These are phyloP conservation scores for Grapholita molesta DNA, from an alignment of 1,140 invertebrate species.

Conservation along the genomic window DNA sequence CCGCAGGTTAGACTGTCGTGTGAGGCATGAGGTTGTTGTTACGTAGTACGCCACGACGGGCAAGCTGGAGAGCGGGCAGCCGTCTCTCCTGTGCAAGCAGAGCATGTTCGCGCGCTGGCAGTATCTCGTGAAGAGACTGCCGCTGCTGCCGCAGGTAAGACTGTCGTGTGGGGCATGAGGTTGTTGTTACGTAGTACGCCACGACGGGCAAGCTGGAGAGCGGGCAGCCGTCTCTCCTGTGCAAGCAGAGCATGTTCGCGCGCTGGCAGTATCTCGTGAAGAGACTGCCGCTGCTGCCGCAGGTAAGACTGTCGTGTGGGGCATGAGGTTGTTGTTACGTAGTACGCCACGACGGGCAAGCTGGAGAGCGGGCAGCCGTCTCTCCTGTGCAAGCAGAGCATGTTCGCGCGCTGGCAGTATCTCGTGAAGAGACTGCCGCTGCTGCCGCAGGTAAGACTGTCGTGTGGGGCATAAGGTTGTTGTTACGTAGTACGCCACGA, in stretches of 20 bases:
- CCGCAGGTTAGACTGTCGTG: conserved; percentile 51
- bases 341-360: no score
- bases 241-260: conserved; percentile 87
- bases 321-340: no score
- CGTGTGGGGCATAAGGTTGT: no score
- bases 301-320: no score
- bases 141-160: conserved; percentile 45
- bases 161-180: no score
- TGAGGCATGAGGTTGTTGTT: no score
- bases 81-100: conserved; percentile 90
- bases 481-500: no score
- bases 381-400: conserved; percentile 88
- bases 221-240: conserved; percentile 81
- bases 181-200: no score
- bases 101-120: conserved; percentile 84
- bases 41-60: neutral
- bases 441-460: conserved; percentile 45
- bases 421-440: conserved; percentile 43
- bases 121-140: conserved; percentile 45
- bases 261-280: conserved; percentile 74
- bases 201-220: neutral
- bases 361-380: conserved; percentile 74
- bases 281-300: conserved; percentile 38
- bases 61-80: conserved; percentile 69
- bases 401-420: conserved; percentile 82